Evolutionary conservation across 53 echinoderm and acorn worm species (phyloP).

Genomic region (Actinopyga echinites): DNA sequence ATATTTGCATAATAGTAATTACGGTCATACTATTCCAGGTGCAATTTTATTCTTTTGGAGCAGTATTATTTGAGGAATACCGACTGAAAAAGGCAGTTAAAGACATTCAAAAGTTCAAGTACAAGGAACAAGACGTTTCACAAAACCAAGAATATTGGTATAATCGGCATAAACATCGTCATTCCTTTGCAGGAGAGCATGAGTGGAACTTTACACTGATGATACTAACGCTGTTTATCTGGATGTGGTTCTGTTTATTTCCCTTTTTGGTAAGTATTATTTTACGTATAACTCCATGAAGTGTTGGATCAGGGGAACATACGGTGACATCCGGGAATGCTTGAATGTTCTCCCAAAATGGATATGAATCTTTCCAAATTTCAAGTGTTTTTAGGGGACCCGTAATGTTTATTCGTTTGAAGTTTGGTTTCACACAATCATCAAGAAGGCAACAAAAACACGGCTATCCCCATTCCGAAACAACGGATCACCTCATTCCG

Average conservation of each 20-base stretch:
- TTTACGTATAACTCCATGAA: too few species aligned
- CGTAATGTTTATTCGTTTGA: too few species aligned
- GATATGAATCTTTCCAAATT: too few species aligned
- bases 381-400: too few species aligned
- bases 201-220: constrained; percentile 20
- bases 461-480: too few species aligned
- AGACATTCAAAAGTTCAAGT: neutral
- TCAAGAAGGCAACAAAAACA: too few species aligned
- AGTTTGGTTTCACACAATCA: too few species aligned
- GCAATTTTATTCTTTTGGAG: constrained; percentile 21
- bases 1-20: constrained; percentile 9
- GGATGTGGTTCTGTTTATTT: constrained; percentile 45
- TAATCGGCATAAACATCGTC: neutral
- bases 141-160: neutral
- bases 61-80: constrained; percentile 24
- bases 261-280: constrained; percentile 49
- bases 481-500: too few species aligned
- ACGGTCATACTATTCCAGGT: constrained; percentile 45
- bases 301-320: too few species aligned
- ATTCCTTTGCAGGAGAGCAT: neutral
- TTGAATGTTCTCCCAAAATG: too few species aligned
- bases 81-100: neutral
- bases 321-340: too few species aligned
- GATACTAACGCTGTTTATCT: neutral
- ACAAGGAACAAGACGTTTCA: neutral